A percentile compares a stretch with the other conserved stretches of the same genome.
phyloP scores from a whole-genome alignment of 2,113 vertebrate genomes.

The Dicaeum eximium region DNA sequence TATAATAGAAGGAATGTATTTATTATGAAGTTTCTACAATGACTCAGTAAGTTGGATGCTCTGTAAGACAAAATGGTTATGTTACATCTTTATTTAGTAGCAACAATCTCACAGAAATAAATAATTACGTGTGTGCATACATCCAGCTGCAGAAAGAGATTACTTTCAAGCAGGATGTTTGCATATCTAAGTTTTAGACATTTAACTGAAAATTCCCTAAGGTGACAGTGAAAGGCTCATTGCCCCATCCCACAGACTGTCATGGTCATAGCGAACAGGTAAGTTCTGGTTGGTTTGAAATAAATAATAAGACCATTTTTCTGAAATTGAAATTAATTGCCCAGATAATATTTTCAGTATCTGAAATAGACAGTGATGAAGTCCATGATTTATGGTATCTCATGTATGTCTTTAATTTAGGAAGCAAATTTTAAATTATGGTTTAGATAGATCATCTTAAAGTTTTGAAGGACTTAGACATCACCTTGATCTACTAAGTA shows the following conservation, averaged over 20 bases:
- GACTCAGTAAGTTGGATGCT: background rate
- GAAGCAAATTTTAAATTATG: background rate
- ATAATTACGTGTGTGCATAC: background rate
- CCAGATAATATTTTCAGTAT: background rate
- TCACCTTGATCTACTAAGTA: background rate
- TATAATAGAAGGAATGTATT: background rate
- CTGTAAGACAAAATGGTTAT: background rate
- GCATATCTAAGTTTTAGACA: background rate
- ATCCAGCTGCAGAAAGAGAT: background rate
- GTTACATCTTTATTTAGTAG: background rate
- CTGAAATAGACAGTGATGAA: background rate
- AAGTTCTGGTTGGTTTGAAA: background rate
- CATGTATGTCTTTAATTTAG: background rate
- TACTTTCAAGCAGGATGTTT: background rate
- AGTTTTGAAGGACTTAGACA: background rate
- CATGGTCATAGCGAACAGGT: rapidly evolving
- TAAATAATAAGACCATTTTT: background rate
- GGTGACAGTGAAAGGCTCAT: background rate
- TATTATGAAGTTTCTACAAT: background rate
- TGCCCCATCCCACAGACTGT: background rate
- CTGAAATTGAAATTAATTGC: background rate
- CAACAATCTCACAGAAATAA: background rate
- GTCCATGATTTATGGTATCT: background rate
- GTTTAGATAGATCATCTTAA: background rate
- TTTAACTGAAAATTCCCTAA: background rate